Evolutionary conservation across 2,113 vertebrate genomes (phyloP), one percentile per base, ranked within the genome.

Genomic region (Donacobius atricapilla): DNA sequence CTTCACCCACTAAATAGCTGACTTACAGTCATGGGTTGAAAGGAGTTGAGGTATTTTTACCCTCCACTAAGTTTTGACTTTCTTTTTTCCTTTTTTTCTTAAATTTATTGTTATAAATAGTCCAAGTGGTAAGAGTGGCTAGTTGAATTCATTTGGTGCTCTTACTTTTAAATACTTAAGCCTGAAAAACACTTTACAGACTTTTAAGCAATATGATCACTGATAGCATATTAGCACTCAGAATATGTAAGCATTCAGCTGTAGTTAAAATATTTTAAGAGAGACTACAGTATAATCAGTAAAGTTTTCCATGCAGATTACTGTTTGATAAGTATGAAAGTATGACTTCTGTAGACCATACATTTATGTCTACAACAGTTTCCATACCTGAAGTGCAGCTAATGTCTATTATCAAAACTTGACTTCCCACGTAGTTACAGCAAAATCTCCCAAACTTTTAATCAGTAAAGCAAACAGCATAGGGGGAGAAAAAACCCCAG

Each of bases 1-100:
- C n/a, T 91, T 93, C 35, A 76, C 45, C 25, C 37, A 44, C 54
- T 51, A 94, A 93, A 37, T 87, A 93, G 69, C 58, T 82, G 39
- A 72, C 66, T 71, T 78, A 33, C 7, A 89, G 54, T 27, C 42
- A 75, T 2, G 14, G 54, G 24, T 68, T 79, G 53, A 66, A 79
- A 83, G 83, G 75, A 54, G 21, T n/a, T 66, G 54, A 83, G 54
- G 48, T 39, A 70, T 77, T 86, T 68, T 61, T 73, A 79, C 39
- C 47, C 51, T 89, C 72, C 54, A 60, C 37, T 66, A 88, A 72
- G 25, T 87, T 66, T 21, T 66, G 30, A 42, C 6, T 18, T n/a
- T 45, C 2, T 21, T 56, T n/a, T 31, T 33, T 14, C 21, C 25
- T 53, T 31, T 35, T 22, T 15, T 17, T 23, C 31, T 40, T 33